A percentile compares a stretch with the other conserved stretches of the same genome.
phyloP scores from a whole-genome alignment of 2,113 vertebrate genomes.

The Mola mola region DNA sequence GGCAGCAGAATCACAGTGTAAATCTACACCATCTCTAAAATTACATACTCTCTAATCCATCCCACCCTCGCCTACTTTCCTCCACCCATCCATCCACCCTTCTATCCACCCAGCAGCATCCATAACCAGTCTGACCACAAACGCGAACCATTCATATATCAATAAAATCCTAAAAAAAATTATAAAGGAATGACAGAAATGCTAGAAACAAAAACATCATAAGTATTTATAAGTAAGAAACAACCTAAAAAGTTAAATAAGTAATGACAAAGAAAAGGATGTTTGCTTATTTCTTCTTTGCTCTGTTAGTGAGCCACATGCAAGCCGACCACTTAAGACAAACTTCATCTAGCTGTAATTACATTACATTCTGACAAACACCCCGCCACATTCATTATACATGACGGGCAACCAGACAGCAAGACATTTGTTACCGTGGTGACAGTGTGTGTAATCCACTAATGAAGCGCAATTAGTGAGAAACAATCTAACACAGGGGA shows the following conservation, averaged over 20 bases:
- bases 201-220: constrained; percentile 12
- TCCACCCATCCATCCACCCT: constrained; percentile 24
- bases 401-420: constrained; percentile 75
- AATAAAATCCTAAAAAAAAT: constrained; percentile 29
- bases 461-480: constrained; percentile 77
- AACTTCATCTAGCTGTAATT: constrained; percentile 82
- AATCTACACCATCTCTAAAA: constrained; percentile 84
- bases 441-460: constrained; percentile 83
- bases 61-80: constrained; percentile 24
- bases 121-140: constrained; percentile 26
- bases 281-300: constrained; percentile 63
- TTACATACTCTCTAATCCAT: constrained; percentile 77
- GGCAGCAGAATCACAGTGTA: constrained; percentile 78
- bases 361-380: constrained; percentile 82
- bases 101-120: constrained; percentile 28
- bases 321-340: constrained; percentile 81
- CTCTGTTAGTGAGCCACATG: constrained; percentile 63
- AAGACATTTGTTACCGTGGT: constrained; percentile 78
- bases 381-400: constrained; percentile 82
- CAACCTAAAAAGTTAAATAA: constrained; percentile 1
- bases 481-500: constrained; percentile 80
- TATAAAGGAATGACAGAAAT: constrained; percentile 13
- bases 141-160: constrained; percentile 22
- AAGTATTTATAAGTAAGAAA: too few species aligned
- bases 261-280: constrained; percentile 26